Evolutionary conservation across 30 jellyfish, hydroid and myxozoan species (phyloP).

Genomic region (Pseudorhiza aurosa): DNA sequence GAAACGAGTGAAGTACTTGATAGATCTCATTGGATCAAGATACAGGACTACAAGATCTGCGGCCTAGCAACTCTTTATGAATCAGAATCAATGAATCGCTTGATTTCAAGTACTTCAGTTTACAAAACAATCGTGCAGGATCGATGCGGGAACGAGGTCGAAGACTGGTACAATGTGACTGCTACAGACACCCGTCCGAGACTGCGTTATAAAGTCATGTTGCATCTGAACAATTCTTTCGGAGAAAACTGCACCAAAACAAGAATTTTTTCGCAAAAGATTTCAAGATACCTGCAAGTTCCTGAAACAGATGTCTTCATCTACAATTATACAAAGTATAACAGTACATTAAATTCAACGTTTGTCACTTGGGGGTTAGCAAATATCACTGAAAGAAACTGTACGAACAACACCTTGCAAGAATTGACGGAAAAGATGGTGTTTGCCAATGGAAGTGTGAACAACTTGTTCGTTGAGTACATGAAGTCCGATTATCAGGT

Average conservation of each 20-base stretch:
- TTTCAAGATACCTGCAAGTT: conserved; percentile 48
- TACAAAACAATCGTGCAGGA: conserved; percentile 70
- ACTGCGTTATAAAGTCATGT: conserved; percentile 26
- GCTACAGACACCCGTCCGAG: conserved; percentile 12
- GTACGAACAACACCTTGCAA: conserved; percentile 64
- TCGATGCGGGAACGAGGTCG: conserved; percentile 59
- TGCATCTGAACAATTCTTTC: conserved; percentile 14
- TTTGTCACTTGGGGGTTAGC: conserved; percentile 78
- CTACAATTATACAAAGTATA: conserved; percentile 18
- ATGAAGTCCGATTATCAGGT: conserved; percentile 84
- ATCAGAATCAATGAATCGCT: neutral
- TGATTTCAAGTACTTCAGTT: conserved; percentile 4
- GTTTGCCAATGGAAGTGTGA: conserved; percentile 12
- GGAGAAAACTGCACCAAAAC: conserved; percentile 73
- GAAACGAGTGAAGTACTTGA: neutral
- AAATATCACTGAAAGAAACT: conserved; percentile 48
- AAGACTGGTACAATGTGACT: conserved; percentile 46
- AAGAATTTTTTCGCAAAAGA: conserved; percentile 28
- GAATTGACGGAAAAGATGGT: conserved; percentile 27
- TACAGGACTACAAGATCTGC: conserved; percentile 61
- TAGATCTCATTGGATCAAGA: conserved; percentile 60
- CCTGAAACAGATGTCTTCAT: conserved; percentile 18
- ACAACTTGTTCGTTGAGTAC: conserved; percentile 47
- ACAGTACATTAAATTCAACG: conserved; percentile 38
- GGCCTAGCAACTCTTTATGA: conserved; percentile 44